These are phyloP conservation scores for Tromatobia lineatoria DNA, from an alignment of 2,888 invertebrate genomes.

Conservation along the genomic window DNA sequence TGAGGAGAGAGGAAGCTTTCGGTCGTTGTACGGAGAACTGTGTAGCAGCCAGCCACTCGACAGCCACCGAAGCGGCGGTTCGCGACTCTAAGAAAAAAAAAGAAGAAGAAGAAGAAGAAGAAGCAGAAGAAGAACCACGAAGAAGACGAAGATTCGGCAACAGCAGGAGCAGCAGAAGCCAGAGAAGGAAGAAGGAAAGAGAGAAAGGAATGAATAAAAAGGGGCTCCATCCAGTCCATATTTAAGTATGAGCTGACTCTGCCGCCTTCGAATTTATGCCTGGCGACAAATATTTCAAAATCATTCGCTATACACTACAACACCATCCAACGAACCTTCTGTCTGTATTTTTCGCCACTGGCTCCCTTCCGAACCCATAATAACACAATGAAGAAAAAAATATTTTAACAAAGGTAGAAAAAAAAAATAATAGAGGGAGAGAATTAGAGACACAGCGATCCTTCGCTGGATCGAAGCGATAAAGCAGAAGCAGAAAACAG, in stretches of 20 bases:
- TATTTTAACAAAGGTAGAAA: conserved; percentile 20
- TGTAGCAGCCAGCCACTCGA: conserved; percentile 61
- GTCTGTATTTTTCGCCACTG: conserved; percentile 55
- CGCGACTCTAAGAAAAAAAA: conserved; percentile 55
- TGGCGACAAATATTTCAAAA: conserved; percentile 85
- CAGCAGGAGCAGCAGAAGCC: conserved; percentile 20
- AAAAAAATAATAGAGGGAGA: conserved; percentile 58
- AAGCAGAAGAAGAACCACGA: conserved; percentile 49
- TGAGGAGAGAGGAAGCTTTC: conserved; percentile 61
- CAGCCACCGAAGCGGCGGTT: conserved; percentile 67
- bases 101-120: conserved; percentile 42
- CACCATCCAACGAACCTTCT: conserved; percentile 1
- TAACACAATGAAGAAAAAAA: conserved; percentile 24
- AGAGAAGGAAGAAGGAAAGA: conserved; percentile 53
- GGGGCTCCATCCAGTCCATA: conserved; percentile 79
- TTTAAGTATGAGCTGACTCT: conserved; percentile 82
- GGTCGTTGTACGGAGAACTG: conserved; percentile 49
- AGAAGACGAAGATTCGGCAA: conserved; percentile 60
- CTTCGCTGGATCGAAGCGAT: conserved; percentile 39
- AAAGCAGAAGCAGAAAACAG: conserved; percentile 37
- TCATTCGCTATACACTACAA: conserved; percentile 72
- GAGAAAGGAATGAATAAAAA: conserved; percentile 59
- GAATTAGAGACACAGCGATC: conserved; percentile 71
- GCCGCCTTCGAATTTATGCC: conserved; percentile 83
- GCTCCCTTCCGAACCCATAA: conserved; percentile 39